Conservation (phyloP, 35 echinoderm and acorn worm species). For the Patiria miniata region DNA sequence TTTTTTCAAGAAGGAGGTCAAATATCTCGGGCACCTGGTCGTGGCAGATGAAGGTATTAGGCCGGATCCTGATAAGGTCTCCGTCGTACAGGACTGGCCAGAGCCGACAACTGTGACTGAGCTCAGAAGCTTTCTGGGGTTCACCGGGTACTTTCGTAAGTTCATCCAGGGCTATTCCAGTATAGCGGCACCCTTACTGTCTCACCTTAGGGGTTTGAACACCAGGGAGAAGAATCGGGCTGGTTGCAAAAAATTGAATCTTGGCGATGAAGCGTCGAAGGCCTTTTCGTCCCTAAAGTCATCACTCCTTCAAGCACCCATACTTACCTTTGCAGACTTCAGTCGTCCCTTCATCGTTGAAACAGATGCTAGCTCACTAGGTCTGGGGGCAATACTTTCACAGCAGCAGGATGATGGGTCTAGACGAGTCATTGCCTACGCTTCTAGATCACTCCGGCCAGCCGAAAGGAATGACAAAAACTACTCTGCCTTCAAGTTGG, state of each 20-base stretch:
- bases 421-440: no score
- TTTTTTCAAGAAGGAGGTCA: neutral
- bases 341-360: constrained; percentile 53
- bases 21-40: neutral
- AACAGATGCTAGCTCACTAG: constrained; percentile 39
- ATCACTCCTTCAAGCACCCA: neutral
- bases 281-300: constrained; percentile 45
- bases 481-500: constrained; percentile 51
- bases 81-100: constrained; percentile 23
- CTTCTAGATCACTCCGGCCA: constrained; percentile 28
- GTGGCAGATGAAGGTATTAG: neutral
- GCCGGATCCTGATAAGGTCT: constrained; percentile 37
- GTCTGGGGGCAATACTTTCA: neutral
- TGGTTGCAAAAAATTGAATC: neutral
- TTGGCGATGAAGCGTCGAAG: neutral
- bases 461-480: constrained; percentile 64
- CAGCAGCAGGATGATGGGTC: neutral
- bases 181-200: constrained; percentile 48
- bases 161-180: constrained; percentile 50
- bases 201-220: neutral
- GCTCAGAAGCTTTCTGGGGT: constrained; percentile 48
- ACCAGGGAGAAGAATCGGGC: neutral
- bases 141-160: constrained; percentile 55
- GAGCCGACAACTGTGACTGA: constrained; percentile 24
- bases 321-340: constrained; percentile 61